Conservation (phyloP, 2,113 vertebrate species). For the Uria lomvia region DNA sequence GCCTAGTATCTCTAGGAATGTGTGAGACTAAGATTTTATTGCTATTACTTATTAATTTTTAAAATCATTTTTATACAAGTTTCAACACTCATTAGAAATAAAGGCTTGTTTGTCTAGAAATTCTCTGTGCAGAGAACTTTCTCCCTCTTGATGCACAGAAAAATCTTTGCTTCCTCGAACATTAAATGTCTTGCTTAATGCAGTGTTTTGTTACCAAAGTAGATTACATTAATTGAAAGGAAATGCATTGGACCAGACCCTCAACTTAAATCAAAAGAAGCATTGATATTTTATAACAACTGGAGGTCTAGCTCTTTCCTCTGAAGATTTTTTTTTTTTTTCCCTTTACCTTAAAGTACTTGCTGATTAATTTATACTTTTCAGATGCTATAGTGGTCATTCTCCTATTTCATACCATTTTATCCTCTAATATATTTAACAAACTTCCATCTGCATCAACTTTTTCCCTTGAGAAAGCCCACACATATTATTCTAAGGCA, state of each 20-base stretch:
- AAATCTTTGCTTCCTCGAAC: neutral
- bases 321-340: neutral
- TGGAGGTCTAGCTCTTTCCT: neutral
- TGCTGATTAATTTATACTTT: neutral
- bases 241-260: neutral
- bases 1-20: neutral
- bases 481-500: neutral
- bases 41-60: neutral
- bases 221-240: neutral
- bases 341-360: neutral
- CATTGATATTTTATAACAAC: neutral
- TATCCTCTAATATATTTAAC: neutral
- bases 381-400: neutral
- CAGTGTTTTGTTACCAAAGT: neutral
- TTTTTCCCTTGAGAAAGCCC: neutral
- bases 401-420: neutral
- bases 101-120: neutral
- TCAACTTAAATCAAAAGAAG: neutral
- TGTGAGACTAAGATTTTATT: neutral
- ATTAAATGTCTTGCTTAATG: neutral
- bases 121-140: neutral
- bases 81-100: neutral
- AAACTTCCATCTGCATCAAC: neutral
- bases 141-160: neutral
- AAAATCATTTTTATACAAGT: neutral